These are phyloP conservation scores for Paramormyrops kingsleyae DNA, from an alignment of 2,113 vertebrate genomes.

Conservation along the genomic window DNA sequence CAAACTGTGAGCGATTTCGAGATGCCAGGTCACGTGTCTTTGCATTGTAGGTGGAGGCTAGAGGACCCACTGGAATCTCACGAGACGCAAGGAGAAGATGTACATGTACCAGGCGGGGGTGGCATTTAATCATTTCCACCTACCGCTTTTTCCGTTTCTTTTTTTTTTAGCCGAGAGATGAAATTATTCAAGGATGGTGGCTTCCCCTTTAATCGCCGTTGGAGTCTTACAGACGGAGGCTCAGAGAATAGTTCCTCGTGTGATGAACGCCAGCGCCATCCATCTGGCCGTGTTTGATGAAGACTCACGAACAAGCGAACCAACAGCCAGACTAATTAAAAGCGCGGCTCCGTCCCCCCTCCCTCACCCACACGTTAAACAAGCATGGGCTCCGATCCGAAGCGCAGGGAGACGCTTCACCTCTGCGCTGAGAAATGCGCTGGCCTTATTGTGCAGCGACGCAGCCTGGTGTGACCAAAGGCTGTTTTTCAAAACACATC, in stretches of 20 bases:
- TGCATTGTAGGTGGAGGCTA: not conserved
- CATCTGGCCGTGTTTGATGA: conserved; percentile 18
- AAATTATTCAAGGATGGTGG: not conserved
- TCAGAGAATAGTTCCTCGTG: not conserved
- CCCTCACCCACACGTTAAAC: not conserved
- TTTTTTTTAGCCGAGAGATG: not conserved
- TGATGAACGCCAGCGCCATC: conserved; percentile 1
- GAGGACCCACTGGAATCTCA: not conserved
- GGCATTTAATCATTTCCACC: not conserved
- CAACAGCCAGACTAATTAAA: conserved; percentile 17
- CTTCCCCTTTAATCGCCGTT: conserved; percentile 8
- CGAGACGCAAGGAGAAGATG: not conserved
- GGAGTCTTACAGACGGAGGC: conserved; percentile 10
- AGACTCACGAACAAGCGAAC: not conserved
- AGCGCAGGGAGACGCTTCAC: not conserved
- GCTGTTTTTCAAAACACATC: not conserved
- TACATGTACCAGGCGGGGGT: not conserved
- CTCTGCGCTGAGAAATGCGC: not conserved
- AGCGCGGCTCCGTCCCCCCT: not conserved
- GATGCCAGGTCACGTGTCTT: not conserved
- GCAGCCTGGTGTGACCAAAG: not conserved
- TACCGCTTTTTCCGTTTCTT: not conserved
- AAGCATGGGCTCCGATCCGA: not conserved
- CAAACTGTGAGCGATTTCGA: not conserved
- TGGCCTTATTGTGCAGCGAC: not conserved